Conservation (phyloP, 1,140 invertebrate species). For the Penaeus chinensis region DNA sequence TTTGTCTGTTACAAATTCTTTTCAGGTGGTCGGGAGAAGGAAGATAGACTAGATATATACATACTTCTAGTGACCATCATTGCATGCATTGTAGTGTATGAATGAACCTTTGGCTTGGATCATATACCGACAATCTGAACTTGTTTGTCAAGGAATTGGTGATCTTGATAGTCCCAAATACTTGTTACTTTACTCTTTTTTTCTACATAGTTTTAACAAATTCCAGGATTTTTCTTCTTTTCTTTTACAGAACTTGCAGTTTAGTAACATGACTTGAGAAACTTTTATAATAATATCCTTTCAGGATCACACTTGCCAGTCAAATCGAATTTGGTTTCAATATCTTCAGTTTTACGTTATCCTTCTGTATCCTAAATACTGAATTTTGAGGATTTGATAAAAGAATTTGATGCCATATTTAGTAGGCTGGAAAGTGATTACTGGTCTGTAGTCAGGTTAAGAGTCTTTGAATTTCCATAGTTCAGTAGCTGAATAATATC, state of each 20-base stretch:
- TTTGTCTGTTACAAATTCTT: conserved; percentile 26
- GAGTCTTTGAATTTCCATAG: too few relatives aligned
- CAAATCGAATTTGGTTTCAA: neutral
- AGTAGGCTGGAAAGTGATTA: too few relatives aligned
- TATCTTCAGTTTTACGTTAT: conserved; percentile 17
- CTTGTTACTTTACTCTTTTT: neutral
- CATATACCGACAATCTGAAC: neutral
- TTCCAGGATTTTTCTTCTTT: neutral
- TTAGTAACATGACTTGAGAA: neutral
- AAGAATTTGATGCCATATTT: too few relatives aligned
- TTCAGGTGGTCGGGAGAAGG: conserved; percentile 24
- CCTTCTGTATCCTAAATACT: conserved; percentile 6
- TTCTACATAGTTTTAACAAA: conserved; percentile 1
- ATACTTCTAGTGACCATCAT: too few relatives aligned
- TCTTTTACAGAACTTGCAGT: too few relatives aligned
- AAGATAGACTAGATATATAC: too few relatives aligned
- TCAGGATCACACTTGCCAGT: neutral
- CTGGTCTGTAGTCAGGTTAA: too few relatives aligned
- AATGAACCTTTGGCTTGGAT: too few relatives aligned
- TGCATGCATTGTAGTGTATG: too few relatives aligned
- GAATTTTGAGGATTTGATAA: conserved; percentile 17
- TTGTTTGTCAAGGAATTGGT: conserved; percentile 1
- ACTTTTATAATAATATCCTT: conserved; percentile 8
- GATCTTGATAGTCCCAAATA: neutral
- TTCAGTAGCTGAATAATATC: too few relatives aligned